A percentile compares a stretch with the other conserved stretches of the same genome.
phyloP scores from a whole-genome alignment of 2,797 vertebrate genomes.

The Fratercula arctica region DNA sequence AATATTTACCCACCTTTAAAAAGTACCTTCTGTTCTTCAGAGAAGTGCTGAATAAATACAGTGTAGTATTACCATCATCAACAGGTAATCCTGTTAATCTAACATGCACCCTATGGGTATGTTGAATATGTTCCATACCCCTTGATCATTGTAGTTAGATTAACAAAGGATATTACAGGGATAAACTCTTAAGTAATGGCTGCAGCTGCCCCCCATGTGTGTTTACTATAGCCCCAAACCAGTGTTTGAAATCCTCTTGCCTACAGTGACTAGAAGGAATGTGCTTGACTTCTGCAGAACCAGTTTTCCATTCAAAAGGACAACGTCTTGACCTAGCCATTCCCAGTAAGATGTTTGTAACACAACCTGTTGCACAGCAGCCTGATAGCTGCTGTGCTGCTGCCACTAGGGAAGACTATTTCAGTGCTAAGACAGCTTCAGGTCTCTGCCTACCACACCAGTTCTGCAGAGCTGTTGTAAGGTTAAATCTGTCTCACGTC shows the following conservation, averaged over 20 bases:
- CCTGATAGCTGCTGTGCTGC: not conserved
- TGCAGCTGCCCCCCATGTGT: constrained; percentile 5
- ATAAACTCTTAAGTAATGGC: constrained; percentile 20
- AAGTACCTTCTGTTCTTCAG: constrained; percentile 12
- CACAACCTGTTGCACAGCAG: not conserved
- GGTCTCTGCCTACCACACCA: not conserved
- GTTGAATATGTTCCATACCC: not conserved
- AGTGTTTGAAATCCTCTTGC: not conserved
- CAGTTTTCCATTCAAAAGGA: not conserved
- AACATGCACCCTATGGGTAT: not conserved
- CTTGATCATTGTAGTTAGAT: constrained; percentile 20
- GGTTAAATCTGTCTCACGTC: not conserved
- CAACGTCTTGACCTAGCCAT: not conserved
- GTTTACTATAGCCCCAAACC: not conserved
- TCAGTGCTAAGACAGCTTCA: not conserved
- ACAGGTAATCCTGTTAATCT: constrained; percentile 26
- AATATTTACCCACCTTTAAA: constrained; percentile 30
- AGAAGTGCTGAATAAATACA: constrained; percentile 6
- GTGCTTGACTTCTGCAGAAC: not conserved
- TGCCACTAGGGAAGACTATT: not conserved
- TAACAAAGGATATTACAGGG: constrained; percentile 9
- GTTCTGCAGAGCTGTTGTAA: not conserved
- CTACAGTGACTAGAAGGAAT: not conserved
- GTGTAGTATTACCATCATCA: not conserved
- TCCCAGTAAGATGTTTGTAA: not conserved